A percentile compares a stretch with the other conserved stretches of the same genome.
Conservation (phyloP, 2,888 invertebrate species). For the Erebia palarica region DNA sequence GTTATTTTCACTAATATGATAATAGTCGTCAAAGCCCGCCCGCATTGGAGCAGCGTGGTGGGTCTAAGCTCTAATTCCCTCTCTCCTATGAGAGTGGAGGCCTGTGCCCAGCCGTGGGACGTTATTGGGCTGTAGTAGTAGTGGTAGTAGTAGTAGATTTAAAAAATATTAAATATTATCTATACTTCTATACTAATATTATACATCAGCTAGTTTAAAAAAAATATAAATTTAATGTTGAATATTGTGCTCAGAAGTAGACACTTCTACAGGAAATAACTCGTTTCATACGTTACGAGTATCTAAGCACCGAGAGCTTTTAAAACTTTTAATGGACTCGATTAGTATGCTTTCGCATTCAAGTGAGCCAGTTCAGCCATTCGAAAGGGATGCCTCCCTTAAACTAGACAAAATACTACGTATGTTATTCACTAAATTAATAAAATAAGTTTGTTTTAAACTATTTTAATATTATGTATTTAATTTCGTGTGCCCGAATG, state of each 20-base stretch:
- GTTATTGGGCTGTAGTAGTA: too few relatives aligned
- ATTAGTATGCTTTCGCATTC: slow-evolving; percentile 23
- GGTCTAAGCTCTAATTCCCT: too few relatives aligned
- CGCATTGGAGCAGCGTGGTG: too few relatives aligned
- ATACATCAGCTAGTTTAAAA: too few relatives aligned
- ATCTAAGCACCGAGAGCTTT: slow-evolving; percentile 30
- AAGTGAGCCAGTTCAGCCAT: slow-evolving; percentile 26
- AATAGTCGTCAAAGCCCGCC: too few relatives aligned
- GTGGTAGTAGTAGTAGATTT: too few relatives aligned
- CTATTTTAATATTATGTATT: too few relatives aligned
- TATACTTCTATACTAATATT: too few relatives aligned
- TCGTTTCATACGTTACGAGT: slow-evolving; percentile 23
- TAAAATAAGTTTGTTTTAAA: neutral
- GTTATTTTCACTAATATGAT: too few relatives aligned
- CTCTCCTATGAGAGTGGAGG: too few relatives aligned
- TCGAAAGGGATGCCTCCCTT: slow-evolving; percentile 12
- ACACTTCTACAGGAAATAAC: slow-evolving; percentile 19
- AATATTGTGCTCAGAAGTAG: neutral
- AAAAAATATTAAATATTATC: too few relatives aligned
- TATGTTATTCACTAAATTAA: neutral
- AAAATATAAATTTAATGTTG: neutral
- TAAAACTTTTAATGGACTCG: slow-evolving; percentile 34
- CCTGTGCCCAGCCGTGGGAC: too few relatives aligned
- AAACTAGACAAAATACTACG: neutral
- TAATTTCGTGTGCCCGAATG: neutral